Conservation (phyloP, 2,888 invertebrate species). For the Diplazon laetatorius region DNA sequence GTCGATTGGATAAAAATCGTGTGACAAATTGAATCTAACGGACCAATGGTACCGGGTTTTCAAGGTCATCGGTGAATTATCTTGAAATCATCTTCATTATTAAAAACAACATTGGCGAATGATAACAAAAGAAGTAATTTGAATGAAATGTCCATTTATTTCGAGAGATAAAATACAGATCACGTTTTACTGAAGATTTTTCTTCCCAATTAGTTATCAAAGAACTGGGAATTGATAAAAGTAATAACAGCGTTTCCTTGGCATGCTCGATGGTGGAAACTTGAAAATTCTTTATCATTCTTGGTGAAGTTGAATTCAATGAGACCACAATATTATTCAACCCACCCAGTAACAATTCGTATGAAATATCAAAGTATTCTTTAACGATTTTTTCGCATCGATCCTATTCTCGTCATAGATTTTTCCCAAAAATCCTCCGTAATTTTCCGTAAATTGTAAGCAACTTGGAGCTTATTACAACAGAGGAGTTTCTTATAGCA, state of each 20-base stretch:
- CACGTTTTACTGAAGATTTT: no score
- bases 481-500: no score
- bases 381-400: slow-evolving; percentile 16
- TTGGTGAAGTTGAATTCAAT: slow-evolving; percentile 37
- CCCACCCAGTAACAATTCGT: slow-evolving; percentile 13
- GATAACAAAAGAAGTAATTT: no score
- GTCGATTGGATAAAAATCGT: slow-evolving; percentile 25
- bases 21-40: slow-evolving; percentile 21
- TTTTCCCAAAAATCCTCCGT: not conserved
- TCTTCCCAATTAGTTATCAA: no score
- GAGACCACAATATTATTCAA: slow-evolving; percentile 18
- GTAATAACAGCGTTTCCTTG: not conserved
- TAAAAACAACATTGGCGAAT: no score
- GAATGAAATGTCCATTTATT: no score
- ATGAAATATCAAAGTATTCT: slow-evolving; percentile 7
- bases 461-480: no score
- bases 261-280: not conserved
- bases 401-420: slow-evolving; percentile 2
- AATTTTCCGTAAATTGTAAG: slow-evolving; percentile 33
- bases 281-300: not conserved
- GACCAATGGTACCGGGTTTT: not conserved
- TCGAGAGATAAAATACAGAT: no score
- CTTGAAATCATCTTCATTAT: not conserved
- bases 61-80: not conserved
- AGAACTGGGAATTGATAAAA: no score